Evolutionary conservation across 2,888 invertebrate genomes (phyloP).

Genomic region (Tiliacea citrago): DNA sequence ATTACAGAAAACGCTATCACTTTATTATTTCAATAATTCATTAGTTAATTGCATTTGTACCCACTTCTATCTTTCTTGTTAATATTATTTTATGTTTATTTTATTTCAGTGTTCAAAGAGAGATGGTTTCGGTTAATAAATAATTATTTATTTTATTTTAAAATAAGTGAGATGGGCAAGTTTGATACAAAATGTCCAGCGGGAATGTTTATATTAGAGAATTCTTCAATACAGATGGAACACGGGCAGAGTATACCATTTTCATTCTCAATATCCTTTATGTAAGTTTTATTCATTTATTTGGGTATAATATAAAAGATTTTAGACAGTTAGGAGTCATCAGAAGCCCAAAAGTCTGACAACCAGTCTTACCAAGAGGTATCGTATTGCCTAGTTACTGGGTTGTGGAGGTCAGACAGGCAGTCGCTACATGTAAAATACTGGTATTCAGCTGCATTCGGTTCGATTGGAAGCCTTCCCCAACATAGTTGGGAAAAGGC

Average conservation of each 20-base stretch:
- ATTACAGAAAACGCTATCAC: neutral
- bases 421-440: too few species aligned
- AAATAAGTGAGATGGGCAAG: conserved; percentile 92
- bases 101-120: conserved; percentile 93
- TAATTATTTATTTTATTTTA: conserved; percentile 95
- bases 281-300: conserved; percentile 78
- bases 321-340: too few species aligned
- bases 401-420: too few species aligned
- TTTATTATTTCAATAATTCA: neutral
- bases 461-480: too few species aligned
- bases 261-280: conserved; percentile 94
- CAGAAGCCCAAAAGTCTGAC: too few species aligned
- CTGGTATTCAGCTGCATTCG: too few species aligned
- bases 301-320: neutral
- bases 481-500: too few species aligned
- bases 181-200: conserved; percentile 92
- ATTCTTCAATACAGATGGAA: conserved; percentile 93
- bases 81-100: conserved; percentile 40
- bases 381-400: too few species aligned
- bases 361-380: too few species aligned
- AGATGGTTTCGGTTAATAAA: conserved; percentile 94
- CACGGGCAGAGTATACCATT: conserved; percentile 92
- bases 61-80: neutral
- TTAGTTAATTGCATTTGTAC: neutral
- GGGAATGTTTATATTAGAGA: conserved; percentile 94